Percentiles rank a stretch among this genome's conserved stretches.
Conservation (phyloP, 2,888 invertebrate genomes). For the Caenorhabditis sinica region DNA sequence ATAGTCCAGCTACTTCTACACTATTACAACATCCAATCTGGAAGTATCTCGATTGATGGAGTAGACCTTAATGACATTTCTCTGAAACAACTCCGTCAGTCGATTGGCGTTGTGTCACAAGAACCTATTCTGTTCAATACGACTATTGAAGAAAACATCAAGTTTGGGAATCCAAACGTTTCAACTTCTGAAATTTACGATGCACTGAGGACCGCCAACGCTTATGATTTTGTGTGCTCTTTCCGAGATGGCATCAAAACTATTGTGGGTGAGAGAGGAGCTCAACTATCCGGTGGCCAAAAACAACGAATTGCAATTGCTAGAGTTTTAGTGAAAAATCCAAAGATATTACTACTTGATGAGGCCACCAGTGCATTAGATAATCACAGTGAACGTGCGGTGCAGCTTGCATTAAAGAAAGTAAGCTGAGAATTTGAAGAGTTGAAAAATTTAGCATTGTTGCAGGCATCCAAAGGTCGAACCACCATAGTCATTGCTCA, state of each 20-base stretch:
- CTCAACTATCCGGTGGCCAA: slow-evolving; percentile 85
- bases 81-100: slow-evolving; percentile 84
- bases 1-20: slow-evolving; percentile 73
- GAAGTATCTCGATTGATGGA: slow-evolving; percentile 84
- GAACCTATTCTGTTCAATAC: slow-evolving; percentile 87
- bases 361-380: slow-evolving; percentile 74
- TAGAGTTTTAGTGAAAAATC: slow-evolving; percentile 67
- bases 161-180: slow-evolving; percentile 79
- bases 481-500: slow-evolving; percentile 85
- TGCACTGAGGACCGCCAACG: slow-evolving; percentile 84
- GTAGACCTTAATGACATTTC: slow-evolving; percentile 84
- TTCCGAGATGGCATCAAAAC: slow-evolving; percentile 84
- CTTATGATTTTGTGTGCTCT: slow-evolving; percentile 84
- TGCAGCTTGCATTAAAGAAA: slow-evolving; percentile 86
- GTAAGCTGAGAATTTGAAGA: slow-evolving; percentile 15
- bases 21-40: slow-evolving; percentile 70
- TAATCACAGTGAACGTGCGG: slow-evolving; percentile 74
- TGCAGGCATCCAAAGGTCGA: slow-evolving; percentile 83
- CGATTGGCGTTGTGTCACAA: slow-evolving; percentile 84
- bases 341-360: slow-evolving; percentile 65
- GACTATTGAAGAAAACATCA: slow-evolving; percentile 85
- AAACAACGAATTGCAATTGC: slow-evolving; percentile 78
- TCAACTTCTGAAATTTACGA: slow-evolving; percentile 70
- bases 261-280: slow-evolving; percentile 84
- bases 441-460: background rate